Percentiles rank a stretch among this genome's conserved stretches.
phyloP scores from a whole-genome alignment of 1,140 invertebrate species.

The Drosophila varians region DNA sequence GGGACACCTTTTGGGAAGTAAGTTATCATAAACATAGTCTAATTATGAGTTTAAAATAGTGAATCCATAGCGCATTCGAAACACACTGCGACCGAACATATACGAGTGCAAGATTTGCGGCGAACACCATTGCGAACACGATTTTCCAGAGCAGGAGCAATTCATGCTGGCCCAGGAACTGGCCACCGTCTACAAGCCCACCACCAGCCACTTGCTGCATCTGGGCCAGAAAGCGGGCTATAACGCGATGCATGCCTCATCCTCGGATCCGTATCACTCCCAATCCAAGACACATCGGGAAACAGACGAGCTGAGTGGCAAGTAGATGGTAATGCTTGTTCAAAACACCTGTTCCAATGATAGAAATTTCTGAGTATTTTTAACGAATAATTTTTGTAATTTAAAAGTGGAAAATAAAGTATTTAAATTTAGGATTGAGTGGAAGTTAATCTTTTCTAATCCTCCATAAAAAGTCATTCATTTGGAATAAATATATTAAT shows the following conservation, averaged over 20 bases:
- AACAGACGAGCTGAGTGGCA: slow-evolving; percentile 39
- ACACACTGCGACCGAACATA: slow-evolving; percentile 85
- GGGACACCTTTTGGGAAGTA: slow-evolving; percentile 90
- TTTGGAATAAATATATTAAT: too few relatives aligned
- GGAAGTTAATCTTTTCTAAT: too few relatives aligned
- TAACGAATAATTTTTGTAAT: slow-evolving; percentile 50
- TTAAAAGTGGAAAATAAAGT: slow-evolving; percentile 22
- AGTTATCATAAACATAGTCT: slow-evolving; percentile 3
- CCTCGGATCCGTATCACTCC: slow-evolving; percentile 47
- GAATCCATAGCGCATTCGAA: slow-evolving; percentile 84
- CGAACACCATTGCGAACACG: slow-evolving; percentile 84
- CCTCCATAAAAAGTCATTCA: not conserved
- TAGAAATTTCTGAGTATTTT: slow-evolving; percentile 64
- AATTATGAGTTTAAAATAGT: not conserved
- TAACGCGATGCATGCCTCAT: slow-evolving; percentile 70
- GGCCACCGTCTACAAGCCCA: slow-evolving; percentile 69
- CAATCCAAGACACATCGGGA: slow-evolving; percentile 38
- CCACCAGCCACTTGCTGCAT: slow-evolving; percentile 22
- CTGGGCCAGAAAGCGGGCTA: slow-evolving; percentile 57
- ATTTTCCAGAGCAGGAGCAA: slow-evolving; percentile 79
- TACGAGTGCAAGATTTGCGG: slow-evolving; percentile 86
- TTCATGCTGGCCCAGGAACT: slow-evolving; percentile 79
- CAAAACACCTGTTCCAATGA: slow-evolving; percentile 38
- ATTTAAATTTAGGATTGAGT: slow-evolving; percentile 23
- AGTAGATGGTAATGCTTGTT: slow-evolving; percentile 8